phyloP scores from a whole-genome alignment of 2,888 invertebrate genomes.

The Brachyopa scutellaris region DNA sequence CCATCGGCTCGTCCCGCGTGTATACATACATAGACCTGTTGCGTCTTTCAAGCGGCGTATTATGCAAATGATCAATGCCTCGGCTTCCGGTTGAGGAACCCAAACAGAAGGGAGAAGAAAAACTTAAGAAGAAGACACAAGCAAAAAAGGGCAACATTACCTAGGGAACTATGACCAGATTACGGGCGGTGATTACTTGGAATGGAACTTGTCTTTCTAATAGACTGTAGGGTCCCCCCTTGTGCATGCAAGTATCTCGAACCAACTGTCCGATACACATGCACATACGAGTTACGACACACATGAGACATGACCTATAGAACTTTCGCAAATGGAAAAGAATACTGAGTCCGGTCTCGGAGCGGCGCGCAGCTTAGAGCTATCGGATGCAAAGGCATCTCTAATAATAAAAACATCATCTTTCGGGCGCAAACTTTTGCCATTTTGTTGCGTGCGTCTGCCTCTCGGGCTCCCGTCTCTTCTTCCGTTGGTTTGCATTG shows the following conservation, averaged over 20 bases:
- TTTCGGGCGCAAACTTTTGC: conserved; percentile 50
- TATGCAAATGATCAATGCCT: conserved; percentile 71
- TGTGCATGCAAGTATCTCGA: no score
- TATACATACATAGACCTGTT: conserved; percentile 39
- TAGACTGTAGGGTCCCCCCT: no score
- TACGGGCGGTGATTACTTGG: conserved; percentile 63
- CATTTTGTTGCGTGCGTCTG: conserved; percentile 38
- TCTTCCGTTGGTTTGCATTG: conserved; percentile 17
- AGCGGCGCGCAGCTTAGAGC: conserved; percentile 15
- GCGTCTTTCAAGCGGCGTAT: conserved; percentile 52
- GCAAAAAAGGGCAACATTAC: conserved; percentile 39
- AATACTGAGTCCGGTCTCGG: conserved; percentile 3
- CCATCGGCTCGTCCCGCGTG: conserved; percentile 11
- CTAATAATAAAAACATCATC: conserved; percentile 69
- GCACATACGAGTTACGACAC: not conserved
- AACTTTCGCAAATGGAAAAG: conserved; percentile 19
- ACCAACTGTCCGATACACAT: no score
- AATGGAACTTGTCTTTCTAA: not conserved
- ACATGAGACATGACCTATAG: conserved; percentile 1
- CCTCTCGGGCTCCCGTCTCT: not conserved
- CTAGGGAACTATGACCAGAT: conserved; percentile 60
- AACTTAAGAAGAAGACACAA: not conserved
- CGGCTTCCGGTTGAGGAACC: conserved; percentile 64
- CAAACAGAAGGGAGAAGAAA: conserved; percentile 12
- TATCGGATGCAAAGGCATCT: conserved; percentile 44